Evolutionary conservation across 2,888 invertebrate genomes (phyloP).

Genomic region (Meteorus cinctellus): DNA sequence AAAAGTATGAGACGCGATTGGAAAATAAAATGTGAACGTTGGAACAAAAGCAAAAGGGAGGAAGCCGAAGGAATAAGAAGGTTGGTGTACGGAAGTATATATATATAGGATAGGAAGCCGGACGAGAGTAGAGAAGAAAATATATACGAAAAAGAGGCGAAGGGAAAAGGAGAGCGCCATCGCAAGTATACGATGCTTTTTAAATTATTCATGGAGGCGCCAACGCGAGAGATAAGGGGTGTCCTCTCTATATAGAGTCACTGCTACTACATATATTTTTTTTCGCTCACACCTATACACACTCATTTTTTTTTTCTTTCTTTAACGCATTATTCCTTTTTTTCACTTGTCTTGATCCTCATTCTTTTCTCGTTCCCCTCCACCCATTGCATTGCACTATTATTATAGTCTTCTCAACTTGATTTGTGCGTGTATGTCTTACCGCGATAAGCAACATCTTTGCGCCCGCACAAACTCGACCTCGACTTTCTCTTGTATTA

Average conservation of each 20-base stretch:
- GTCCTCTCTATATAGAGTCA: slow-evolving; percentile 43
- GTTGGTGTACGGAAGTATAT: background rate
- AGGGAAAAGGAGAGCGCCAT: slow-evolving; percentile 54
- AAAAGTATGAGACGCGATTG: slow-evolving; percentile 3
- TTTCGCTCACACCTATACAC: background rate
- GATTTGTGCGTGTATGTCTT: slow-evolving; percentile 40
- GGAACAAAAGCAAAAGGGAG: slow-evolving; percentile 24
- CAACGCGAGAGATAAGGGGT: slow-evolving; percentile 55
- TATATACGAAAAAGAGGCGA: slow-evolving; percentile 13
- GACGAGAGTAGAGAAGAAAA: slow-evolving; percentile 45
- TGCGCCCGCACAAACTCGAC: slow-evolving; percentile 8
- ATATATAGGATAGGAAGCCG: slow-evolving; percentile 21
- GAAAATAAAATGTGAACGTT: slow-evolving; percentile 25
- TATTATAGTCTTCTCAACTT: slow-evolving; percentile 14
- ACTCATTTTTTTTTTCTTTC: slow-evolving; percentile 10
- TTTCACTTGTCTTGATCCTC: too few species aligned
- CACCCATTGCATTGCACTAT: background rate
- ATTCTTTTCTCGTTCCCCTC: slow-evolving; percentile 9
- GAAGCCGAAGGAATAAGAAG: slow-evolving; percentile 32
- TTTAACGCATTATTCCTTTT: background rate
- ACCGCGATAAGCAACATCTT: slow-evolving; percentile 31
- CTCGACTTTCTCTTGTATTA: slow-evolving; percentile 3
- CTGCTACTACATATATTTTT: background rate
- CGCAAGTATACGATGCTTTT: slow-evolving; percentile 52
- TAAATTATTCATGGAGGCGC: slow-evolving; percentile 65